Evolutionary conservation across 2,888 invertebrate genomes (phyloP).

Genomic region (Hypena proboscidalis): DNA sequence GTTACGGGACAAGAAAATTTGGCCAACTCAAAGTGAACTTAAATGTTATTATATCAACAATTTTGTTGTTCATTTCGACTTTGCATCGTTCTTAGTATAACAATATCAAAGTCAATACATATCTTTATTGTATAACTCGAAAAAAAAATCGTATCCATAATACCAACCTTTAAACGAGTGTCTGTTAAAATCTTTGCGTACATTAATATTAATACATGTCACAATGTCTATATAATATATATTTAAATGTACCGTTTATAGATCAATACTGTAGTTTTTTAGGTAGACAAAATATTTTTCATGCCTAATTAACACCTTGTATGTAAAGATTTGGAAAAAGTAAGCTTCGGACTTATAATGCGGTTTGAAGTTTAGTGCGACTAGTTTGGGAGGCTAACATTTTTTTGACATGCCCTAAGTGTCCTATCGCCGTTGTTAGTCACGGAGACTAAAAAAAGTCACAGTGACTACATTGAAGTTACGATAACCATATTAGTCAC

Average conservation of each 20-base stretch:
- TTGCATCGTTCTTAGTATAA: too few relatives aligned
- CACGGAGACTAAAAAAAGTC: too few relatives aligned
- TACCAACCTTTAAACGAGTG: slow-evolving; percentile 15
- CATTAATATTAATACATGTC: slow-evolving; percentile 31
- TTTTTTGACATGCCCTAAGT: slow-evolving; percentile 19
- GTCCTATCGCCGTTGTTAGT: too few relatives aligned
- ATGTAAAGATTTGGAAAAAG: slow-evolving; percentile 5
- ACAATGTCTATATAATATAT: slow-evolving; percentile 47
- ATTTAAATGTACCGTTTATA: slow-evolving; percentile 49
- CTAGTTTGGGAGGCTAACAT: slow-evolving; percentile 10
- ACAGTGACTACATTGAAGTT: not conserved
- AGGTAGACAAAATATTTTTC: slow-evolving; percentile 41
- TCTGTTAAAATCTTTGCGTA: slow-evolving; percentile 30
- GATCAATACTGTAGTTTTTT: slow-evolving; percentile 38
- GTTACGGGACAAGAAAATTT: too few relatives aligned
- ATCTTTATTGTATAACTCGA: too few relatives aligned
- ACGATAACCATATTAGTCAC: not conserved
- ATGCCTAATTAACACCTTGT: slow-evolving; percentile 23
- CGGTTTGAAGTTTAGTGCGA: slow-evolving; percentile 12
- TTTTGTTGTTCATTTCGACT: too few relatives aligned
- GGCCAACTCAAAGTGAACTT: too few relatives aligned
- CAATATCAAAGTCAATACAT: too few relatives aligned
- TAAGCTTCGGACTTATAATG: slow-evolving; percentile 7
- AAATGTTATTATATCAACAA: too few relatives aligned
- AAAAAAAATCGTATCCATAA: slow-evolving; percentile 12